A percentile compares a stretch with the other conserved stretches of the same genome.
Evolutionary conservation across 2,797 vertebrate genomes (phyloP).

Genomic region (Ceryle rudis): DNA sequence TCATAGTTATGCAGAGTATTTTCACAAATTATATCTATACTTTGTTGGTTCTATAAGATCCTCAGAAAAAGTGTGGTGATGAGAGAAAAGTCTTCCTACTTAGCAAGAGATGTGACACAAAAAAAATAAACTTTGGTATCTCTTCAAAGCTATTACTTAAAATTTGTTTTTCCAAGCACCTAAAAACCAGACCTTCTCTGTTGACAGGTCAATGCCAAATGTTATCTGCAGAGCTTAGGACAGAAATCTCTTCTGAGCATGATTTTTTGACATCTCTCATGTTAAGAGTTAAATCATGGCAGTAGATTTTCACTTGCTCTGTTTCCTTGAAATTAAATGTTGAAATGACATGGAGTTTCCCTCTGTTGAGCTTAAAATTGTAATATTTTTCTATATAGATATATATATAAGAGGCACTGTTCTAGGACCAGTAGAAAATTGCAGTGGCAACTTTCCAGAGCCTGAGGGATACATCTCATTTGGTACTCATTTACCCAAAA

Average conservation of each 20-base stretch:
- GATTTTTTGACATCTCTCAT: background rate
- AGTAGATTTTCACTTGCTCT: background rate
- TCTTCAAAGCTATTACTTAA: background rate
- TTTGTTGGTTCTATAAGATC: background rate
- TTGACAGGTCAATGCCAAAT: background rate
- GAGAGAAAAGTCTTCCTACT: background rate
- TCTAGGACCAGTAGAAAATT: background rate
- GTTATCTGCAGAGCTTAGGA: background rate
- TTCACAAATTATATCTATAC: background rate
- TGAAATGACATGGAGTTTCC: background rate
- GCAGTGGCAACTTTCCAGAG: slow-evolving; percentile 49
- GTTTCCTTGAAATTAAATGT: background rate
- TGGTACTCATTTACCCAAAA: slow-evolving; percentile 33
- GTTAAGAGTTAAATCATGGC: background rate
- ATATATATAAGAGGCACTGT: background rate
- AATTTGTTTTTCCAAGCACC: background rate
- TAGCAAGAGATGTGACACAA: background rate
- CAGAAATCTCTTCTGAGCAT: background rate
- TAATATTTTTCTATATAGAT: background rate
- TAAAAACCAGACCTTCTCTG: background rate
- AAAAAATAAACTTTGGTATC: background rate
- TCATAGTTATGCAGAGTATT: background rate
- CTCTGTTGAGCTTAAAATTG: background rate
- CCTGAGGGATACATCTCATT: slow-evolving; percentile 37
- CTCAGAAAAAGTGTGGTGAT: background rate